Conservation (phyloP, 2,797 vertebrate genomes). For the Anguilla obscura region DNA sequence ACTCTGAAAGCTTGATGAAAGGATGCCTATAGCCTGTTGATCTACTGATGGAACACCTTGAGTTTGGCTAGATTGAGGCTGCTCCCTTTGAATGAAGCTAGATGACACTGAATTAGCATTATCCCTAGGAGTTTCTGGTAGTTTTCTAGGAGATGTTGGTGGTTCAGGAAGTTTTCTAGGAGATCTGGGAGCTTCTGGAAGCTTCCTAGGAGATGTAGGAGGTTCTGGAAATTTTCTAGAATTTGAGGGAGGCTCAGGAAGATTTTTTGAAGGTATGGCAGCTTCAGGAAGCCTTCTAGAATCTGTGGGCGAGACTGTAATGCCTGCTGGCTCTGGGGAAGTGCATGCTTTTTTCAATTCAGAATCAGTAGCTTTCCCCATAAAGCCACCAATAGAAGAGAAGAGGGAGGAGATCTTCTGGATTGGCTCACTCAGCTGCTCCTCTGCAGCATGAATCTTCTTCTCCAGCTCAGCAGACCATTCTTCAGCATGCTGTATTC, state of each 20-base stretch:
- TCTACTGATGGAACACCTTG: background rate
- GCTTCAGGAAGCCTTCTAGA: constrained; percentile 57
- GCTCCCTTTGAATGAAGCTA: constrained; percentile 34
- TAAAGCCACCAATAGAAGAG: constrained; percentile 66
- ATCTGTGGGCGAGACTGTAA: constrained; percentile 28
- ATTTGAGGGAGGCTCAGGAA: constrained; percentile 16
- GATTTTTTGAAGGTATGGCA: constrained; percentile 34
- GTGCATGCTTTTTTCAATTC: constrained; percentile 53
- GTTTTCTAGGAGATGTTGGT: constrained; percentile 12
- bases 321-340: constrained; percentile 37
- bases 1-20: constrained; percentile 43
- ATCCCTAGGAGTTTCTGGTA: constrained; percentile 41
- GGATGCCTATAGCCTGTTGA: constrained; percentile 31
- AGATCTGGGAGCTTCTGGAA: background rate
- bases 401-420: constrained; percentile 68
- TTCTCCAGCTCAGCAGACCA: constrained; percentile 44
- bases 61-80: background rate
- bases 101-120: constrained; percentile 40
- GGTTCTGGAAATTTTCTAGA: constrained; percentile 16
- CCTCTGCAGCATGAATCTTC: constrained; percentile 45
- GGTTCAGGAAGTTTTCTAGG: constrained; percentile 6
- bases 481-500: constrained; percentile 65
- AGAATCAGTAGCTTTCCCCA: constrained; percentile 63
- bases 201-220: constrained; percentile 4
- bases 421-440: constrained; percentile 54